Evolutionary conservation across 2,888 invertebrate genomes (phyloP).

Genomic region (Ichneumoninae sp.): DNA sequence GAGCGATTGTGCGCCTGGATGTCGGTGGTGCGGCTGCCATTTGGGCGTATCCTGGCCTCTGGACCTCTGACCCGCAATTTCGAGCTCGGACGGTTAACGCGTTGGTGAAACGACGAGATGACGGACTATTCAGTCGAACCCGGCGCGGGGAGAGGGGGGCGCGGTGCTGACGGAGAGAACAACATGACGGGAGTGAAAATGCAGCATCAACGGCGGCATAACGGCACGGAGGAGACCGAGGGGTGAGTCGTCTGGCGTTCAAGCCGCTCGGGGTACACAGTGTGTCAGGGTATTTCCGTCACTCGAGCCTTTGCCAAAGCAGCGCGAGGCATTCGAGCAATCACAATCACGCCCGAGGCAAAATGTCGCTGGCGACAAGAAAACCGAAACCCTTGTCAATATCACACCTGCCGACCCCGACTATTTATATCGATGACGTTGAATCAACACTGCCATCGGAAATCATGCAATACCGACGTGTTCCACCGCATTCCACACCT

Average conservation of each 20-base stretch:
- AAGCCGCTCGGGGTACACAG: constrained; percentile 33
- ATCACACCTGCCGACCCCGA: background rate
- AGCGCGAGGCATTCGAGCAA: constrained; percentile 26
- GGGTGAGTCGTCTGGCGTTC: constrained; percentile 3
- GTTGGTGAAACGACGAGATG: constrained; percentile 52
- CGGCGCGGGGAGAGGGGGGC: background rate
- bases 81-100: constrained; percentile 55
- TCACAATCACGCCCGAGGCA: constrained; percentile 25
- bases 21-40: constrained; percentile 44
- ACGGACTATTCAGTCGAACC: constrained; percentile 47
- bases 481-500: background rate
- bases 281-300: constrained; percentile 45
- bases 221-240: background rate
- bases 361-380: constrained; percentile 3
- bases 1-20: constrained; percentile 52
- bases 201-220: constrained; percentile 23
- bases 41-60: constrained; percentile 31
- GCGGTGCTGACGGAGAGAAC: constrained; percentile 28
- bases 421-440: background rate
- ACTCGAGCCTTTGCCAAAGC: constrained; percentile 48
- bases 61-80: constrained; percentile 54
- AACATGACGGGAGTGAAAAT: constrained; percentile 12
- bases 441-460: constrained; percentile 7
- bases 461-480: background rate
- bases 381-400: constrained; percentile 20